Base-by-base conservation (phyloP, 2,113 vertebrate species). In the Elephas maximus region DNA sequence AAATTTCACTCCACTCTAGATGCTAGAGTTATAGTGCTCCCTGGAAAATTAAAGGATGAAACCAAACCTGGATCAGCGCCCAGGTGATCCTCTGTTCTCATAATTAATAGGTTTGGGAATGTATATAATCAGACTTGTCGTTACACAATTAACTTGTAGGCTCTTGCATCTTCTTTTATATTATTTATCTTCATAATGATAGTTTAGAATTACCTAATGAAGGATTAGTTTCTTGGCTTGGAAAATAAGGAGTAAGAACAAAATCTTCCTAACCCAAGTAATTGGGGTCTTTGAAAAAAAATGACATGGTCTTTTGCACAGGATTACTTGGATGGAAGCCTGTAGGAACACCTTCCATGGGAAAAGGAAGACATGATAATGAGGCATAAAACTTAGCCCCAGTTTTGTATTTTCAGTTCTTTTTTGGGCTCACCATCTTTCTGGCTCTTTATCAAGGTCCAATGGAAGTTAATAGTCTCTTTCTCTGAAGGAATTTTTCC, bases 401-500 rank as follows among this genome's bases (percentile, higher is more conserved):
- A 62, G 20, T 10, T 15, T 18, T 90, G 26, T 74, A 67, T 65
- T 92, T 45, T 93, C 41, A 71, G 0, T 86, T 91, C 45, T 95
- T 83, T n/a, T 44, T 44, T 71, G 37, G n/a, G 3, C 60, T 93
- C 76, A 3, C 18, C 2, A 8, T 73, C 18, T 94, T 14, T 90
- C 57, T 87, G 53, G 18, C 30, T 96, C 11, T 88, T 77, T 85
- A 41, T 73, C 26, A 88, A 45, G 45, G 67, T 62, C 4, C 8
- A 85, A 45, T 60, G 77, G 24, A 94, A 94, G 53, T 44, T 88
- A 90, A 92, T 45, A 44, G 37, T 77, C 48, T 94, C 8, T 92
- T 65, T 88, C 67, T 78, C 24, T 89, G 62, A 94, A 92, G 37
- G 53, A 51, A 69, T 90, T 93, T 93, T 94, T 83, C 57, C 48